A percentile compares a stretch with the other conserved stretches of the same genome.
phyloP scores from a whole-genome alignment of 2,113 vertebrate genomes.

The Gambusia holbrooki region DNA sequence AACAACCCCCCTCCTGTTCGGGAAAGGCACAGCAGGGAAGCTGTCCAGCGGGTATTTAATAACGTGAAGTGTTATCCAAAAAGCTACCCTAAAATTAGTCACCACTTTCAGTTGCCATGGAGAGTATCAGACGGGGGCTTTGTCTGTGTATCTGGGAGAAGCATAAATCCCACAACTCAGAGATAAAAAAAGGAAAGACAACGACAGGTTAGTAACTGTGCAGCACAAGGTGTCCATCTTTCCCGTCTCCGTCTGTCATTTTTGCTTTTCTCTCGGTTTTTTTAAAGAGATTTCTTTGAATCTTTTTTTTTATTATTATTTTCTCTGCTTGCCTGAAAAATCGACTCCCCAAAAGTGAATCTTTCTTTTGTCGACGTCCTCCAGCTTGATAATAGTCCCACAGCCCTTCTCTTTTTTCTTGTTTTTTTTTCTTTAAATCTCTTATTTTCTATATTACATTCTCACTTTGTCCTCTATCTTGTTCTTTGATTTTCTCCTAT shows the following conservation, averaged over 20 bases:
- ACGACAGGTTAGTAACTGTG: constrained; percentile 60
- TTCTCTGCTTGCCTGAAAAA: constrained; percentile 36
- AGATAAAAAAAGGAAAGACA: constrained; percentile 48
- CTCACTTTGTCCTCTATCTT: constrained; percentile 12
- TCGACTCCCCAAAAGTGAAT: constrained; percentile 21
- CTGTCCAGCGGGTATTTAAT: constrained; percentile 58
- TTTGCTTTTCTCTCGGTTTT: constrained; percentile 52
- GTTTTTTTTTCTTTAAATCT: neutral
- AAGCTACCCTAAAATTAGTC: constrained; percentile 62
- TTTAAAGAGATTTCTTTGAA: constrained; percentile 24
- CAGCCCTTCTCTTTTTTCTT: constrained; percentile 3
- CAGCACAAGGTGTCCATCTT: constrained; percentile 48
- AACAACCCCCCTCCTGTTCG: constrained; percentile 32
- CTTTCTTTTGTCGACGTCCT: constrained; percentile 37
- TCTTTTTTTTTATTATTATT: constrained; percentile 18
- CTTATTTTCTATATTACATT: constrained; percentile 10
- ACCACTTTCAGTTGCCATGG: constrained; percentile 67
- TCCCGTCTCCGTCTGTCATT: constrained; percentile 45
- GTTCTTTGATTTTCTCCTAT: neutral
- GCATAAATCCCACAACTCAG: constrained; percentile 59
- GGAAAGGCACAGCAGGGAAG: constrained; percentile 29
- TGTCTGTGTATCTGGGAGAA: constrained; percentile 56
- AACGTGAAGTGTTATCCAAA: constrained; percentile 60
- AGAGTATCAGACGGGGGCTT: constrained; percentile 61
- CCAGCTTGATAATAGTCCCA: constrained; percentile 14